A percentile compares a stretch with the other conserved stretches of the same genome.
These are phyloP conservation scores for Mesorhabditis sp. DNA, from an alignment of 2,888 invertebrate genomes.

Conservation along the genomic window DNA sequence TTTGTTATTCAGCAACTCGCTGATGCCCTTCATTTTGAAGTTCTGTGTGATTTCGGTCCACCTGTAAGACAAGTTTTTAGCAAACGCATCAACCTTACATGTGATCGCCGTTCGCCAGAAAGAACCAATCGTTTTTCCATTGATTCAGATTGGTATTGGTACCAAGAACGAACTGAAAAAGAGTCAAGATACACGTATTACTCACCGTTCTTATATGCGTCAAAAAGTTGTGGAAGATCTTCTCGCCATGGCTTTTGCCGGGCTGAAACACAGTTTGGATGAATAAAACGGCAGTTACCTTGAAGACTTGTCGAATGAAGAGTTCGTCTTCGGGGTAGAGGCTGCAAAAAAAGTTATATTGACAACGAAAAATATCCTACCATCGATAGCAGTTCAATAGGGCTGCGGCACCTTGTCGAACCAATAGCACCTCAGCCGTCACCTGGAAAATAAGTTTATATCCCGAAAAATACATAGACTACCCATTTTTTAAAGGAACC, in stretches of 20 bases:
- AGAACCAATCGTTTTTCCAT: constrained; percentile 4
- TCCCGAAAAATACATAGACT: too few relatives aligned
- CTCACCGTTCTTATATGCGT: background rate
- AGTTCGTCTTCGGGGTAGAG: constrained; percentile 1
- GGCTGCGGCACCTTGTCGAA: background rate
- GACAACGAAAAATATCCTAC: background rate
- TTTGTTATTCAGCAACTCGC: background rate
- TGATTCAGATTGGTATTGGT: background rate
- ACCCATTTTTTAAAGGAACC: too few relatives aligned
- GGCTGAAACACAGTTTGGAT: background rate
- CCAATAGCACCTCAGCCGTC: background rate
- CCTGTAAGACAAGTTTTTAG: background rate
- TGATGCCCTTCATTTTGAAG: background rate
- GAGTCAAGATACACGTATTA: background rate
- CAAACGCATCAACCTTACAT: background rate
- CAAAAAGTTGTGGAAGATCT: background rate
- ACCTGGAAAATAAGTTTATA: background rate
- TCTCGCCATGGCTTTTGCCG: background rate
- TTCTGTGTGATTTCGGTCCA: background rate
- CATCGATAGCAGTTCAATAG: constrained; percentile 2
- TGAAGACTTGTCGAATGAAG: background rate
- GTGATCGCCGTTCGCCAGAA: background rate
- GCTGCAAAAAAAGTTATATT: background rate
- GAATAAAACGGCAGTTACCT: background rate
- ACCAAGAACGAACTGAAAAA: background rate